Evolutionary conservation across 2,888 invertebrate genomes (phyloP).

Genomic region (Pseudanteris insignis): DNA sequence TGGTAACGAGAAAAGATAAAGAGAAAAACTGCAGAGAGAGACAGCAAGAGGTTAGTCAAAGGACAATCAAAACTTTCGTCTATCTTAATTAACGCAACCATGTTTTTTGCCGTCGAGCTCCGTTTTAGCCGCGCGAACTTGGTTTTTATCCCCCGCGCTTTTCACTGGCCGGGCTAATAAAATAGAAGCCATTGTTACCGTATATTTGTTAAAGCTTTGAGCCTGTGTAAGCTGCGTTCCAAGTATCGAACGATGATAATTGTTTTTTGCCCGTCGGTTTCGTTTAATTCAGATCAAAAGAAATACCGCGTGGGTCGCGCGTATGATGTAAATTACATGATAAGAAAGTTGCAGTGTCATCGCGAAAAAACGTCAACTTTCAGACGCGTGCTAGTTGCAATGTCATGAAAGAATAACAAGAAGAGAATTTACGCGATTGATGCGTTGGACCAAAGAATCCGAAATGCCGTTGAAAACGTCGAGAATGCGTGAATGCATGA

Average conservation of each 20-base stretch:
- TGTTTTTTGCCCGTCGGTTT: constrained; percentile 25
- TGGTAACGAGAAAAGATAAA: too few species aligned
- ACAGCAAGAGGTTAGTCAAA: constrained; percentile 29
- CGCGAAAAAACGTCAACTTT: too few species aligned
- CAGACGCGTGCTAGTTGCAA: too few species aligned
- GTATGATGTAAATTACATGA: constrained; percentile 21
- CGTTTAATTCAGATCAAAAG: constrained; percentile 34
- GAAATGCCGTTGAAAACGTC: constrained; percentile 1
- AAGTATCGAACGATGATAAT: constrained; percentile 30
- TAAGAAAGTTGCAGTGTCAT: constrained; percentile 8
- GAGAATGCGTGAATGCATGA: constrained; percentile 5
- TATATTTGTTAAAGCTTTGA: constrained; percentile 28
- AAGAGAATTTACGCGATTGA: neutral
- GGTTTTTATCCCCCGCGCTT: constrained; percentile 13
- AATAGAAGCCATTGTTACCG: constrained; percentile 28
- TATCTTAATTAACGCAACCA: constrained; percentile 33
- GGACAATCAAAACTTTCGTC: constrained; percentile 17
- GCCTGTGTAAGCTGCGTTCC: constrained; percentile 13
- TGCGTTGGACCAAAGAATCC: constrained; percentile 12
- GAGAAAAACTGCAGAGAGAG: too few species aligned
- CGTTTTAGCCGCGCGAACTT: constrained; percentile 1
- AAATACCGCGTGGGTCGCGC: constrained; percentile 10
- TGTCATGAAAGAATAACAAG: constrained; percentile 22
- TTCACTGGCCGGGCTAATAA: constrained; percentile 19
- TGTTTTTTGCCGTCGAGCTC: constrained; percentile 4